phyloP scores from a whole-genome alignment of 2,113 vertebrate genomes.

The Odontesthes bonariensis region DNA sequence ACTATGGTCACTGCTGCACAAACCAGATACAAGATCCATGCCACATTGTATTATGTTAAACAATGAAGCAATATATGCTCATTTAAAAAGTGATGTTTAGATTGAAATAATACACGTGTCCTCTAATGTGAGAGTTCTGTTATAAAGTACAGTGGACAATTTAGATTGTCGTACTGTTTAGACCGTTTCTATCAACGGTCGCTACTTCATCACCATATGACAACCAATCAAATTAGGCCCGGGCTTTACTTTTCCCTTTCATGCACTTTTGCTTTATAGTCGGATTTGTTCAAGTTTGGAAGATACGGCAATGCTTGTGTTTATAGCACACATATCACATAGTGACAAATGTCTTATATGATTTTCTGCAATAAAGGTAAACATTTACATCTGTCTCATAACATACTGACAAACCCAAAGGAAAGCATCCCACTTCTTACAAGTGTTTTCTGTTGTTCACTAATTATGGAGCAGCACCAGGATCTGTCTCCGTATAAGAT shows the following conservation, averaged over 20 bases:
- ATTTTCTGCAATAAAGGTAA: not conserved
- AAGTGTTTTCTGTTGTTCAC: not conserved
- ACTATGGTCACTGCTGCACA: conserved; percentile 30
- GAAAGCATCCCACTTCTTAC: not conserved
- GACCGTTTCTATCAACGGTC: not conserved
- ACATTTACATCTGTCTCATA: too few species aligned
- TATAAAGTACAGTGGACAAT: not conserved
- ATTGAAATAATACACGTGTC: not conserved
- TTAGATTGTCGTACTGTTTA: not conserved
- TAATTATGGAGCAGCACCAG: not conserved
- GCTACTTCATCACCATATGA: not conserved
- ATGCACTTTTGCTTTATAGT: too few species aligned
- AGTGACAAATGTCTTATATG: too few species aligned
- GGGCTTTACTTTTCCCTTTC: too few species aligned
- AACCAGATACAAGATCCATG: conserved; percentile 24
- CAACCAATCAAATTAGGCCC: not conserved
- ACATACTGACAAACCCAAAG: not conserved
- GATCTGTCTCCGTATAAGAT: not conserved
- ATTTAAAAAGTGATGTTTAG: conserved; percentile 10
- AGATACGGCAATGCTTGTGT: too few species aligned
- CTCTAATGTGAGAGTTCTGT: not conserved
- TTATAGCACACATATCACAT: too few species aligned
- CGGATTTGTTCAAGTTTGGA: too few species aligned
- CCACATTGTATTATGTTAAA: conserved; percentile 19
- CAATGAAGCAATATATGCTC: conserved; percentile 20